These are phyloP conservation scores for Narcine bancroftii DNA, from an alignment of 2,113 vertebrate genomes.

Conservation along the genomic window DNA sequence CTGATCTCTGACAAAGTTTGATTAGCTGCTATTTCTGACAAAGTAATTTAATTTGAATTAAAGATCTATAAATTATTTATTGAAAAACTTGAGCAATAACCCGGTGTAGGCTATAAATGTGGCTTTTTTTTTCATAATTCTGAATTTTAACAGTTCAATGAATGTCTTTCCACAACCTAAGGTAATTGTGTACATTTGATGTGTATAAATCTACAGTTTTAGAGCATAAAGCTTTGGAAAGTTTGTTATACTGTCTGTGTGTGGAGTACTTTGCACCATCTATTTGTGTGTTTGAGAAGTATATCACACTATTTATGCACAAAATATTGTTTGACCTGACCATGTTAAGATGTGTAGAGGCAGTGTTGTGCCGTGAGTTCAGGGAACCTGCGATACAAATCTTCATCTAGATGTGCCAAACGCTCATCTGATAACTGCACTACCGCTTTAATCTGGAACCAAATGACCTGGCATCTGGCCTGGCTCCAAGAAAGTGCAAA, in stretches of 20 bases:
- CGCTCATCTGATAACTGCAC: neutral
- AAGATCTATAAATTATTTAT: neutral
- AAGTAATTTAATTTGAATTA: neutral
- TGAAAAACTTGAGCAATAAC: neutral
- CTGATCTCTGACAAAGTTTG: neutral
- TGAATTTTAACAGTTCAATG: neutral
- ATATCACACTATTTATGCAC: too few relatives aligned
- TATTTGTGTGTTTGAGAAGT: neutral
- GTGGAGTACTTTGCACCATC: neutral
- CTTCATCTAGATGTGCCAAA: neutral
- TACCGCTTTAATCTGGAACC: neutral
- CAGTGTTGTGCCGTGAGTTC: neutral
- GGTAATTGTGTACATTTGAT: neutral
- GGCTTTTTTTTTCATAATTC: neutral
- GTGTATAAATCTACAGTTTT: neutral
- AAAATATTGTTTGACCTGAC: neutral
- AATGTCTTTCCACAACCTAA: neutral
- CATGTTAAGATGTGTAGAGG: neutral
- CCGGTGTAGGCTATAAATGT: neutral
- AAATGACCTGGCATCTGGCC: neutral
- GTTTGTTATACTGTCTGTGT: neutral
- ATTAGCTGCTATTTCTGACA: neutral
- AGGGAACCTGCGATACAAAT: neutral
- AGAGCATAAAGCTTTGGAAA: neutral
- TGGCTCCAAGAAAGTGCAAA: neutral